Evolutionary conservation across 2,113 vertebrate genomes (phyloP).

Genomic region (Channa argus): DNA sequence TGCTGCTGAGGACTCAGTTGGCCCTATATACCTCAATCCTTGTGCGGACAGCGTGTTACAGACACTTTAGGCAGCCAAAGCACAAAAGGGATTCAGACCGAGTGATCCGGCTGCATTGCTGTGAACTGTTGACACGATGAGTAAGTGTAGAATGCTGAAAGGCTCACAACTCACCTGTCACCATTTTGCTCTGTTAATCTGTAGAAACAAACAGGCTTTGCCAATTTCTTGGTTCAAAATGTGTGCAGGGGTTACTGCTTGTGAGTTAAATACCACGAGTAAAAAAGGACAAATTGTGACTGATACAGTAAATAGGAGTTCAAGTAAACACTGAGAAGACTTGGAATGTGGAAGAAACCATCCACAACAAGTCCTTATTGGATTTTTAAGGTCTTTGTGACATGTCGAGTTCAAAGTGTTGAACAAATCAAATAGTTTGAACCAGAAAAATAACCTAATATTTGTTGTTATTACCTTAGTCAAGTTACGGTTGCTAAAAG

Average conservation of each 20-base stretch:
- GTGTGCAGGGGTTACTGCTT: constrained; percentile 7
- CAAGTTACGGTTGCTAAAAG: too few species aligned
- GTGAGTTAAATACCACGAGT: constrained; percentile 11
- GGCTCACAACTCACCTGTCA: constrained; percentile 24
- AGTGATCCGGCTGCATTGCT: constrained; percentile 6
- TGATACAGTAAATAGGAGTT: constrained; percentile 15
- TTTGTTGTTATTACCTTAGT: too few species aligned
- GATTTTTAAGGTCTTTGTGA: too few species aligned
- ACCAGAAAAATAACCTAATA: too few species aligned
- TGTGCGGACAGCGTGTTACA: constrained; percentile 2
- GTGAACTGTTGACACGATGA: constrained; percentile 28
- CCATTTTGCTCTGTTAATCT: constrained; percentile 39
- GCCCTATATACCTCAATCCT: background rate
- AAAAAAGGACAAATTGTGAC: constrained; percentile 24
- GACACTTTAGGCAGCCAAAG: background rate
- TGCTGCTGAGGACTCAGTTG: background rate
- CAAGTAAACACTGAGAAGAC: background rate
- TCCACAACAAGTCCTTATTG: too few species aligned
- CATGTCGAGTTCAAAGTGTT: too few species aligned
- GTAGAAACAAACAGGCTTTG: constrained; percentile 25
- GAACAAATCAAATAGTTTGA: too few species aligned
- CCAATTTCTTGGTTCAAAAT: constrained; percentile 11
- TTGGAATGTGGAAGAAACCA: background rate
- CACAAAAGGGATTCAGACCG: background rate
- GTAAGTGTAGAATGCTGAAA: constrained; percentile 26